Evolutionary conservation across 2,113 vertebrate genomes (phyloP).

Genomic region (Grallaria varia): DNA sequence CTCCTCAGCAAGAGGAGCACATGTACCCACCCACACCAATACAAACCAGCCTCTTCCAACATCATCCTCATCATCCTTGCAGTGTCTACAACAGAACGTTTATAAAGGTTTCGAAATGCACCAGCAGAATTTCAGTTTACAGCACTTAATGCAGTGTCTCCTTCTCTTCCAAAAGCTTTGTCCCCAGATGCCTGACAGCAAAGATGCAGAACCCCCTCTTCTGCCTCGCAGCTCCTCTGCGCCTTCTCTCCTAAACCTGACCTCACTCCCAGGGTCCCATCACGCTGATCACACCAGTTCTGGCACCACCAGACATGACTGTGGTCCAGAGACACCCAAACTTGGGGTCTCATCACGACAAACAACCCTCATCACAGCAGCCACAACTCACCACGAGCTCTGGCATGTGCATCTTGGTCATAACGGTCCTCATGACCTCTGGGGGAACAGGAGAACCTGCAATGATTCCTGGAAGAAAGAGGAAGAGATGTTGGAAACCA

Average conservation of each 20-base stretch:
- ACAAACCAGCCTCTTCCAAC: background rate
- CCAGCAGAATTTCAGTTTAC: background rate
- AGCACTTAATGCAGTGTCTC: background rate
- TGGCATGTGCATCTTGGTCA: constrained; percentile 73
- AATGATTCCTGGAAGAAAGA: constrained; percentile 77
- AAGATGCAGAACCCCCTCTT: background rate
- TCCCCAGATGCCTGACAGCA: background rate
- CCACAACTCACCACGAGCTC: constrained; percentile 79
- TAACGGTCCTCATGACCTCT: constrained; percentile 77
- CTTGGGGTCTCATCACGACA: rapidly evolving
- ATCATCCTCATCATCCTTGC: background rate
- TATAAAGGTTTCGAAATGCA: background rate
- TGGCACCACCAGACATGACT: background rate
- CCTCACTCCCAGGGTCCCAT: rapidly evolving
- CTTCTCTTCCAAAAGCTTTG: background rate
- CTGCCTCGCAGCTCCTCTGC: background rate
- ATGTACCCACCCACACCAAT: background rate
- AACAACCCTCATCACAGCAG: background rate
- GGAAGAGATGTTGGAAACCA: background rate
- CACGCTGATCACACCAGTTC: background rate
- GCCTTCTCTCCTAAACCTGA: background rate
- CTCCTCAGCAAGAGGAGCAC: background rate
- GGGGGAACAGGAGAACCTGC: constrained; percentile 85
- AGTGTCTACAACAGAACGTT: background rate
- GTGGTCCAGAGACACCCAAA: background rate